These are phyloP conservation scores for Drosophila baimaii DNA, from an alignment of 1,140 invertebrate species.

Conservation along the genomic window DNA sequence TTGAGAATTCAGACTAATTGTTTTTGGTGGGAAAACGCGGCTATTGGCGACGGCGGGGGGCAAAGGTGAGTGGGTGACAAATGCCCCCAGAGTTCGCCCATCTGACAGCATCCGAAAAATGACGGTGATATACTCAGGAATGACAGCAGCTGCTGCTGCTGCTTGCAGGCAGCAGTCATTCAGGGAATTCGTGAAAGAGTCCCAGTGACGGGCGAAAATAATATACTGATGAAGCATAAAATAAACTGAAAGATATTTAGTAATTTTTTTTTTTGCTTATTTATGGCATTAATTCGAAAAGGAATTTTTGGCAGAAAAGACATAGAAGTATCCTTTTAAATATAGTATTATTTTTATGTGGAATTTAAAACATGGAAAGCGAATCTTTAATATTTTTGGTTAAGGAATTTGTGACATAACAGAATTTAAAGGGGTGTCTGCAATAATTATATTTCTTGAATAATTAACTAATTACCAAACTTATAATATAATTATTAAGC, in stretches of 20 bases:
- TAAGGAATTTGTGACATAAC: too few species aligned
- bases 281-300: conserved; percentile 1
- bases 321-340: background rate
- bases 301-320: too few species aligned
- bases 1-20: conserved; percentile 62
- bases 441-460: background rate
- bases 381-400: background rate
- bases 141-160: conserved; percentile 46
- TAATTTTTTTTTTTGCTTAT: background rate
- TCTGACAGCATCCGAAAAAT: conserved; percentile 39
- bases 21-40: conserved; percentile 33
- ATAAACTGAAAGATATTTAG: background rate
- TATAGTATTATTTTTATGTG: background rate
- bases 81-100: conserved; percentile 34
- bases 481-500: background rate
- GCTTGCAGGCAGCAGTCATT: conserved; percentile 26
- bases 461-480: too few species aligned
- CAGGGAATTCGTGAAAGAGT: conserved; percentile 18
- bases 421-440: too few species aligned
- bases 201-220: conserved; percentile 16
- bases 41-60: conserved; percentile 15
- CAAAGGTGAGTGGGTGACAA: conserved; percentile 58
- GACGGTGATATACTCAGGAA: conserved; percentile 38
- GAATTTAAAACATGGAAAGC: background rate
- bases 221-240: conserved; percentile 8